These are phyloP conservation scores for Entosphenus tridentatus DNA, from an alignment of 2,113 vertebrate genomes.

Conservation along the genomic window DNA sequence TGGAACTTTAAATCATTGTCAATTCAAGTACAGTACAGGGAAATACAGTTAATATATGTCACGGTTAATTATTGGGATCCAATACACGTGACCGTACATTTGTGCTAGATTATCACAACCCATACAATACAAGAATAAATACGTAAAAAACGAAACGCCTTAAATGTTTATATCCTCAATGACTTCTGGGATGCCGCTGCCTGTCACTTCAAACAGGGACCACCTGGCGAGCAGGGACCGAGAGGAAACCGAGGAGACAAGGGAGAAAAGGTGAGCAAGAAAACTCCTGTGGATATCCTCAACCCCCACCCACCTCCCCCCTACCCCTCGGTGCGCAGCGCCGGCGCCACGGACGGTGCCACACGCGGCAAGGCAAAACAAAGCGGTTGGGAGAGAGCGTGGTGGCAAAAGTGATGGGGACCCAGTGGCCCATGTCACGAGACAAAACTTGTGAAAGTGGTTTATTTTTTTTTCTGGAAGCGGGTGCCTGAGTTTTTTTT, in stretches of 20 bases:
- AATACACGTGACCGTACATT: background rate
- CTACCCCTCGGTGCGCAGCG: conserved; percentile 4
- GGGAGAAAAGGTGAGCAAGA: conserved; percentile 52
- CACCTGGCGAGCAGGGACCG: conserved; percentile 56
- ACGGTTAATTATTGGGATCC: background rate
- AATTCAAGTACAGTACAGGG: too few species aligned
- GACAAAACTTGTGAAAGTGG: background rate
- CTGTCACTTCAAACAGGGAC: conserved; percentile 34
- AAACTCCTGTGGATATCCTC: background rate
- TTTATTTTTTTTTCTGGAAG: too few species aligned
- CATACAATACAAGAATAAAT: background rate
- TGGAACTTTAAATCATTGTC: too few species aligned
- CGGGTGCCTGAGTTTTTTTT: too few species aligned
- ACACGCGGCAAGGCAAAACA: conserved; percentile 7
- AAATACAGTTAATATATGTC: conserved; percentile 3
- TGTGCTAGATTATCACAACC: background rate
- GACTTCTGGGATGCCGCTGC: background rate
- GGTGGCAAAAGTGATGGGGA: background rate
- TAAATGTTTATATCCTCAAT: background rate
- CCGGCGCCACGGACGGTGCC: conserved; percentile 9
- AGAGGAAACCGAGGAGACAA: conserved; percentile 62
- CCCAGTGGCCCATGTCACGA: background rate
- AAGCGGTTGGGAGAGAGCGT: background rate
- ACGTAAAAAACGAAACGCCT: background rate
- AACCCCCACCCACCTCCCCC: background rate